Base-by-base conservation (phyloP, 1,140 invertebrate species). In the Eriocheir sinensis region DNA sequence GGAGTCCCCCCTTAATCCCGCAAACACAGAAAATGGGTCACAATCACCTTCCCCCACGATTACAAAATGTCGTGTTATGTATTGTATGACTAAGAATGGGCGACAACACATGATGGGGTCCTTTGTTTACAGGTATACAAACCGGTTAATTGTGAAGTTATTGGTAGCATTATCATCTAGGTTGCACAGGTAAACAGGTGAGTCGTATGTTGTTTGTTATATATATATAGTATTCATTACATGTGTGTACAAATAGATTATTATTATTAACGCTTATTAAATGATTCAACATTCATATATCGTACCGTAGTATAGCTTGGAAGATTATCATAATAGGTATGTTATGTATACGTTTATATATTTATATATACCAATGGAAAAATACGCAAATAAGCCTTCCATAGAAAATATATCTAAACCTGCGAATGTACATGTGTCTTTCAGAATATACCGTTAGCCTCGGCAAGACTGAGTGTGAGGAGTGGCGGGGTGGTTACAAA, bases 381-480 rank as follows among this genome's bases (percentile, higher is more conserved):
- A 72, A 72, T 72, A 72, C 60, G 60, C 60, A 72, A 72, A n/a
- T 72, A 72, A 72, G 27, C 60, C 60, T 72, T n/a, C 60, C 60
- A 72, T 72, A 72, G 60, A 72, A 72, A 72, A 72, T 72, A 72
- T 72, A 72, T 72, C 60, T 72, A 72, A 72, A 72, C 60, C 60
- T 72, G 17, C 60, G 21, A 72, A 72, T 72, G 27, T 72, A 72
- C 60, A 72, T 72, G 60, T 72, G 60, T 72, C 60, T 72, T 72
- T 72, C 60, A n/a, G 60, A n/a, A 12, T n/a, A 72, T 1, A 72
- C 21, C 12, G 48, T 53, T 12, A 53, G 48, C 2, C 21, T 53
- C 12, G 48, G 4, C n/a, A n/a, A n/a, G n/a, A n/a, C n/a, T n/a
- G n/a, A n/a, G n/a, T n/a, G n/a, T 4, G 15, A 21, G 12, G 12